phyloP scores from a whole-genome alignment of 2,113 vertebrate genomes.

The Delphinus delphis region DNA sequence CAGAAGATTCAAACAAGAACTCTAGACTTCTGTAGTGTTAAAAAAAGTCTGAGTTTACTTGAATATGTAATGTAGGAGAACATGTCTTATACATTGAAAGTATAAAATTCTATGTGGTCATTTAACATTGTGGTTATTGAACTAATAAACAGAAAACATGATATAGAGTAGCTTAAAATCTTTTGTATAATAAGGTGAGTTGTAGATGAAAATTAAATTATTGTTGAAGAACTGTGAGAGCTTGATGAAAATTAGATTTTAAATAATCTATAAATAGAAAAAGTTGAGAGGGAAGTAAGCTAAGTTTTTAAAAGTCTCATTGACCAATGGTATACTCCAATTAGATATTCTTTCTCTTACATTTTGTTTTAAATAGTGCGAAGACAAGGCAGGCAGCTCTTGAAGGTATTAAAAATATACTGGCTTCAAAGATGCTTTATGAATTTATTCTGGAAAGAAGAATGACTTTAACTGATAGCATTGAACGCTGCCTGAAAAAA shows the following conservation, averaged over 20 bases:
- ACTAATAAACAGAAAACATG: neutral
- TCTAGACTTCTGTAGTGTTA: neutral
- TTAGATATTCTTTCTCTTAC: neutral
- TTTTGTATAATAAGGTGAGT: neutral
- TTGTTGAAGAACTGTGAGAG: neutral
- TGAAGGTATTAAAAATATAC: conserved; percentile 93
- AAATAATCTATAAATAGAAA: neutral
- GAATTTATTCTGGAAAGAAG: conserved; percentile 96
- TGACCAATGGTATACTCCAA: neutral
- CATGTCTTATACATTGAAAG: neutral
- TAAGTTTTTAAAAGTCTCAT: neutral
- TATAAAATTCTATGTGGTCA: neutral
- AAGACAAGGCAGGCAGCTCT: conserved; percentile 96
- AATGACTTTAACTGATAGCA: conserved; percentile 96
- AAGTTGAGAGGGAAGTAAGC: neutral
- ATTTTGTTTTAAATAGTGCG: conserved; percentile 84
- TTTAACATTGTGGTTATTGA: neutral
- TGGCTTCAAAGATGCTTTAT: conserved; percentile 94
- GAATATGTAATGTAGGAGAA: neutral
- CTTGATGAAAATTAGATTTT: neutral
- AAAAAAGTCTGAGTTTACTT: neutral
- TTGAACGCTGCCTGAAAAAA: conserved; percentile 98
- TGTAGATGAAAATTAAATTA: neutral
- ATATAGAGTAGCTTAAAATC: neutral
- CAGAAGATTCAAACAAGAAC: neutral